Percentiles rank a stretch among this genome's conserved stretches.
Conservation (phyloP, 64 coral and sea anemone genomes). For the Trachythela sp. region DNA sequence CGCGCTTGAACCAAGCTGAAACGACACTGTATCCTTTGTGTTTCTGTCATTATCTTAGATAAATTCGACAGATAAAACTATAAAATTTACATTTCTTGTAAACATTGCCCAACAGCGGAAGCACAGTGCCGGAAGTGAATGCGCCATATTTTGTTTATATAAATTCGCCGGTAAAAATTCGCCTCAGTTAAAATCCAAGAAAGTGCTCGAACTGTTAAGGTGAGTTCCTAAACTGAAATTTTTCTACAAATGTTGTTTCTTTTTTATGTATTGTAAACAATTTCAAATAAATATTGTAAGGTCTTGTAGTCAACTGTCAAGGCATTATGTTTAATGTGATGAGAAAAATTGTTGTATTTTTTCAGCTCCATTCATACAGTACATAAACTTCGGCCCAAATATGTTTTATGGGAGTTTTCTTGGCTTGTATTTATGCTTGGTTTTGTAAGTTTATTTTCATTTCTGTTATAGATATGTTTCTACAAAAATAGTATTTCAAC, state of each 20-base stretch:
- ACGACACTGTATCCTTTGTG: not conserved
- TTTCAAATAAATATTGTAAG: not conserved
- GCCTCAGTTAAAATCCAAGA: not conserved
- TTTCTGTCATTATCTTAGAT: not conserved
- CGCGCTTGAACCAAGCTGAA: not conserved
- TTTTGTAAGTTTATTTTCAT: no score
- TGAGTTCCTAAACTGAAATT: not conserved
- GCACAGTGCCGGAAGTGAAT: not conserved
- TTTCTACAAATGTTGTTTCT: not conserved
- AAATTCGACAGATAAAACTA: not conserved
- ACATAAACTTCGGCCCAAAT: no score
- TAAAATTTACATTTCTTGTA: not conserved
- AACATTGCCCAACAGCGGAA: not conserved
- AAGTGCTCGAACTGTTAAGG: not conserved
- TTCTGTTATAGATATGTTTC: no score
- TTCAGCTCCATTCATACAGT: no score
- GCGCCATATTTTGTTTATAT: not conserved
- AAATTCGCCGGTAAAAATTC: not conserved
- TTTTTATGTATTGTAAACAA: not conserved
- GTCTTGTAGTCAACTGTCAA: not conserved
- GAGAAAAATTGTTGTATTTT: no score
- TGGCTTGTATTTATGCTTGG: no score
- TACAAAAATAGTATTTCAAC: no score
- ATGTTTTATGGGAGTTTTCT: no score
- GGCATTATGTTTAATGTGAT: not conserved